Conservation (phyloP, 2,888 invertebrate genomes). For the Luperina testacea region DNA sequence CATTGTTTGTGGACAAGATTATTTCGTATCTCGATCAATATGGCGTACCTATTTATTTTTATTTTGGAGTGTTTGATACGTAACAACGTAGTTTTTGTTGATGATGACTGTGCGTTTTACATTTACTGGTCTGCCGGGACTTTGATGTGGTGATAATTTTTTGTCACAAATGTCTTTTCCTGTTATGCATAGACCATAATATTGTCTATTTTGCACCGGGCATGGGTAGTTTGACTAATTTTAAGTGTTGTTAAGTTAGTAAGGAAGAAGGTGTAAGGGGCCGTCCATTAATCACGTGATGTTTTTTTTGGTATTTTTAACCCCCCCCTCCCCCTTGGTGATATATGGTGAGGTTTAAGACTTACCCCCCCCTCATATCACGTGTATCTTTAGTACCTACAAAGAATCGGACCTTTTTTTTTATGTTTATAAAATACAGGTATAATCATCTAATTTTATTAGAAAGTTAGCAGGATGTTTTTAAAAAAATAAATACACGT, state of each 20-base stretch:
- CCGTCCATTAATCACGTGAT: no score
- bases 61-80: slow-evolving; percentile 79
- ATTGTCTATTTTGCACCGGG: slow-evolving; percentile 34
- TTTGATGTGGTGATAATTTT: slow-evolving; percentile 68
- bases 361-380: no score
- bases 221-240: not conserved
- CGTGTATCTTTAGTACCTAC: no score
- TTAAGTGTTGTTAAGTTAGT: not conserved
- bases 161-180: slow-evolving; percentile 59
- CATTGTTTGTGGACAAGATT: slow-evolving; percentile 88
- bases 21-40: slow-evolving; percentile 83
- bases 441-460: no score
- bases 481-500: no score
- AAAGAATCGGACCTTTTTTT: no score
- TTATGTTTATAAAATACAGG: no score
- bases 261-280: not conserved
- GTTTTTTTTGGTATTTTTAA: no score
- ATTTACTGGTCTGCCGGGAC: slow-evolving; percentile 60
- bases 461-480: no score
- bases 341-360: no score
- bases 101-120: slow-evolving; percentile 80
- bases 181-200: not conserved
- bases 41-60: slow-evolving; percentile 69
- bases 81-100: slow-evolving; percentile 74
- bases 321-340: no score